Evolutionary conservation across 2,888 invertebrate genomes (phyloP).

Genomic region (Zhuqinia jingwanae): DNA sequence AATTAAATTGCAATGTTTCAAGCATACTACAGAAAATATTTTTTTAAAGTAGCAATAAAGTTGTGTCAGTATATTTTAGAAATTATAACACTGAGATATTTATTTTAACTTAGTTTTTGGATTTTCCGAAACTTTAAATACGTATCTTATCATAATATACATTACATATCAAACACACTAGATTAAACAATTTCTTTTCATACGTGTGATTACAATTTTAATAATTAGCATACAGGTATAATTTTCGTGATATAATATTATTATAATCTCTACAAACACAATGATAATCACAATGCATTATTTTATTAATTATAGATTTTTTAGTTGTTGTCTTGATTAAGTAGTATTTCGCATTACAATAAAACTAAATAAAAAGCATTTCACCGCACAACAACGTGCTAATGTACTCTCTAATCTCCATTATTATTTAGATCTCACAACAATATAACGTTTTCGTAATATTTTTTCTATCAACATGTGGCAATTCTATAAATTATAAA

Average conservation of each 20-base stretch:
- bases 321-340: constrained; percentile 31
- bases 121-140: constrained; percentile 36
- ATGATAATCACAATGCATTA: constrained; percentile 55
- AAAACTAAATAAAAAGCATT: constrained; percentile 33
- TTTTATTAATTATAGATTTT: constrained; percentile 26
- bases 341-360: constrained; percentile 19
- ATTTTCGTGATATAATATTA: constrained; percentile 43
- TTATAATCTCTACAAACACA: constrained; percentile 55
- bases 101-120: constrained; percentile 27
- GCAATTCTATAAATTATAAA: constrained; percentile 62
- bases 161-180: constrained; percentile 35
- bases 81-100: constrained; percentile 45
- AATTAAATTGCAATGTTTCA: too few species aligned
- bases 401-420: constrained; percentile 16
- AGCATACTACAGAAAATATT: background rate
- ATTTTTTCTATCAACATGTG: constrained; percentile 35
- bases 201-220: constrained; percentile 16
- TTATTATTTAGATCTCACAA: constrained; percentile 12
- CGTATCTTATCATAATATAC: constrained; percentile 3
- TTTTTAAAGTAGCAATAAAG: background rate
- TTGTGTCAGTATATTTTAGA: constrained; percentile 25
- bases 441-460: constrained; percentile 14
- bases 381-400: constrained; percentile 20
- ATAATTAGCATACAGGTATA: constrained; percentile 8
- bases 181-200: background rate